Conservation (phyloP, 2,797 vertebrate genomes). For the Discoglossus pictus region DNA sequence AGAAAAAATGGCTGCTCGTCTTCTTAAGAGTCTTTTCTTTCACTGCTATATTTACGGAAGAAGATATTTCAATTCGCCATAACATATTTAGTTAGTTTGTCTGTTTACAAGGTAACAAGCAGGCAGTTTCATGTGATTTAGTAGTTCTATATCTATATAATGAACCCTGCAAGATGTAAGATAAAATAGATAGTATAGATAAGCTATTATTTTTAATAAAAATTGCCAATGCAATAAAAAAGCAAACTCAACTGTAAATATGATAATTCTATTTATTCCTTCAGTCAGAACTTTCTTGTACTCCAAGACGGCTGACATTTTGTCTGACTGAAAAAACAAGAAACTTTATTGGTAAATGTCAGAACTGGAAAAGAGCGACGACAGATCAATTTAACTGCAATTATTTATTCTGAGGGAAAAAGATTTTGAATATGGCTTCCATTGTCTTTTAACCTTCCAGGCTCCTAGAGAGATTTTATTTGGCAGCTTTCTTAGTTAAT, state of each 20-base stretch:
- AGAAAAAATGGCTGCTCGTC: too few species aligned
- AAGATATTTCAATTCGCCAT: too few species aligned
- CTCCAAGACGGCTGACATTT: conserved; percentile 27
- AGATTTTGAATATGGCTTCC: conserved; percentile 45
- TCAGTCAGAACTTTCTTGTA: conserved; percentile 10
- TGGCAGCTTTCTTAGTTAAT: conserved; percentile 54
- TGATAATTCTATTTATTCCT: conserved; percentile 19
- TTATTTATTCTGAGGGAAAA: conserved; percentile 45
- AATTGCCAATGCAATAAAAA: too few species aligned
- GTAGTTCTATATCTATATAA: too few species aligned
- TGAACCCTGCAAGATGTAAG: too few species aligned
- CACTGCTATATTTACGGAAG: too few species aligned
- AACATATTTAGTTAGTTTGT: too few species aligned
- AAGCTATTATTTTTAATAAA: too few species aligned
- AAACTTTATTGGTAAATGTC: conserved; percentile 37
- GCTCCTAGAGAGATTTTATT: conserved; percentile 52
- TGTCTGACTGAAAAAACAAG: conserved; percentile 14
- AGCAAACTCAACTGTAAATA: too few species aligned
- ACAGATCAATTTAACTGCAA: conserved; percentile 44
- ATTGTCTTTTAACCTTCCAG: conserved; percentile 52
- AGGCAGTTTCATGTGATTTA: too few species aligned
- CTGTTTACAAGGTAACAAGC: conserved; percentile 30
- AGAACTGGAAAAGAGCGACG: conserved; percentile 43
- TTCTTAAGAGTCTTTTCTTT: too few species aligned
- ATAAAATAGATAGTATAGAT: too few species aligned